phyloP scores from a whole-genome alignment of 2,113 vertebrate species.

The Rhinopithecus roxellana region DNA sequence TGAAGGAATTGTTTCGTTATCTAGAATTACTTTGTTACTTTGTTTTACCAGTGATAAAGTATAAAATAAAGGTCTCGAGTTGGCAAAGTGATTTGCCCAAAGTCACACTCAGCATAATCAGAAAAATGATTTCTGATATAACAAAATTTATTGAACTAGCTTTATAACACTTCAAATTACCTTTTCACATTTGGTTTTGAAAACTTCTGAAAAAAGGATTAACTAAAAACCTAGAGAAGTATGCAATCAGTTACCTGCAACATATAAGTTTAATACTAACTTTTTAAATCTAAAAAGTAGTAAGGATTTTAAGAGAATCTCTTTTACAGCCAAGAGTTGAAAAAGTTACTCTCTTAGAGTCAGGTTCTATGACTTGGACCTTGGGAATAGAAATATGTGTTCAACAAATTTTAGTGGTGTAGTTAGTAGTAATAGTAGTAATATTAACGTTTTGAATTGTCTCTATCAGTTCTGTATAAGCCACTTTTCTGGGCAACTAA shows the following conservation, averaged over 20 bases:
- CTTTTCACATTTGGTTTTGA: background rate
- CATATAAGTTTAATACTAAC: background rate
- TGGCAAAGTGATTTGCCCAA: background rate
- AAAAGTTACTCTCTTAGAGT: background rate
- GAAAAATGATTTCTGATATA: background rate
- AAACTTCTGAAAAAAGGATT: background rate
- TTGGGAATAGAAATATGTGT: background rate
- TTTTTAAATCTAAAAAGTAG: background rate
- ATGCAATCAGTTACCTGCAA: background rate
- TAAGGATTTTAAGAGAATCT: background rate
- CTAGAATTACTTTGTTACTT: background rate
- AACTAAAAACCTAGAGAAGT: background rate
- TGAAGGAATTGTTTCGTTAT: background rate
- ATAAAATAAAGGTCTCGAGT: background rate
- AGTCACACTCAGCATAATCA: background rate
- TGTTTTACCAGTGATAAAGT: background rate
- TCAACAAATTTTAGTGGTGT: background rate
- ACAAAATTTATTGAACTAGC: slow-evolving; percentile 1
- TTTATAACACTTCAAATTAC: background rate
- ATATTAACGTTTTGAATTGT: background rate
- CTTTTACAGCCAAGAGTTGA: background rate
- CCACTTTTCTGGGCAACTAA: background rate
- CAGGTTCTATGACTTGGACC: background rate
- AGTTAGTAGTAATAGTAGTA: background rate
- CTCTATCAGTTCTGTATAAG: background rate